Conservation (phyloP, 2,888 invertebrate genomes). For the Watsonalla cultraria region DNA sequence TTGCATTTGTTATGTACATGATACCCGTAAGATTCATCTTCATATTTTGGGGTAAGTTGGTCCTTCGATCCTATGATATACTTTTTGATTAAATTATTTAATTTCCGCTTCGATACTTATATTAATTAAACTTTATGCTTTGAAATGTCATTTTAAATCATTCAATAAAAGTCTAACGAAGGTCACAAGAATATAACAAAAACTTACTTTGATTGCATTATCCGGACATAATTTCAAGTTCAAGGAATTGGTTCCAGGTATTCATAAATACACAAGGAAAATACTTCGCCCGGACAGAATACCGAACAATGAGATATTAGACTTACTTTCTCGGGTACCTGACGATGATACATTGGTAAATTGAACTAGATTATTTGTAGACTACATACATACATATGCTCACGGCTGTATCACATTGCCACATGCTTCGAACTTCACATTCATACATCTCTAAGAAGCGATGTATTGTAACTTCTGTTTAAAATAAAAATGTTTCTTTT, state of each 20-base stretch:
- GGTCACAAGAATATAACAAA: too few species aligned
- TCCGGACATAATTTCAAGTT: constrained; percentile 1
- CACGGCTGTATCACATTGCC: too few species aligned
- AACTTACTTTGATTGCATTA: too few species aligned
- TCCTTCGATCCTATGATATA: too few species aligned
- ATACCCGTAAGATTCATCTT: constrained; percentile 93
- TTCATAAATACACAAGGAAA: constrained; percentile 96
- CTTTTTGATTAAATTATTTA: too few species aligned
- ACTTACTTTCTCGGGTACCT: constrained; percentile 95
- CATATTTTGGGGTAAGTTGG: constrained; percentile 89
- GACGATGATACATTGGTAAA: constrained; percentile 94
- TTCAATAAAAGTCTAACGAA: too few species aligned
- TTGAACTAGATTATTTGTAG: constrained; percentile 19
- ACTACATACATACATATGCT: too few species aligned
- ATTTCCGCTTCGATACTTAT: too few species aligned
- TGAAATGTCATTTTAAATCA: too few species aligned
- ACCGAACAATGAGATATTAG: constrained; percentile 96
- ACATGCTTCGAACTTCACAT: too few species aligned
- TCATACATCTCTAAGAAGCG: too few species aligned
- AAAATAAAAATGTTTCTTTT: constrained; percentile 20
- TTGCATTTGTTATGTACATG: constrained; percentile 87
- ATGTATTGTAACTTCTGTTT: background rate
- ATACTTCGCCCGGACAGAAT: constrained; percentile 93
- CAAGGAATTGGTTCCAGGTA: constrained; percentile 36
- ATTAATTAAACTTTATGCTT: too few species aligned